A percentile compares a stretch with the other conserved stretches of the same genome.
These are phyloP conservation scores for Amphilophus citrinellus DNA, from an alignment of 2,113 vertebrate species.

Conservation along the genomic window DNA sequence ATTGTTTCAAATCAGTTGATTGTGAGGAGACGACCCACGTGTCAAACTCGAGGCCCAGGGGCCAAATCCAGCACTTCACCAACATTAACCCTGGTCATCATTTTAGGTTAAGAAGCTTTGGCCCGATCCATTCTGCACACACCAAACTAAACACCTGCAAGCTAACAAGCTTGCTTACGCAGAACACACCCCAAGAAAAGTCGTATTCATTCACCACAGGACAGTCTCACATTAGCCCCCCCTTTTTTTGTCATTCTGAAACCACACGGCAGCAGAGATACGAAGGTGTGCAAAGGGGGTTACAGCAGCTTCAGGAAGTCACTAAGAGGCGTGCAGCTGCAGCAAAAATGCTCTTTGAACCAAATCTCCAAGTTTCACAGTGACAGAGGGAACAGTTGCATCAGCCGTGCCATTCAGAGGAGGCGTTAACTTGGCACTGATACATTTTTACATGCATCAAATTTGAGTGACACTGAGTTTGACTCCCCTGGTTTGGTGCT, in stretches of 20 bases:
- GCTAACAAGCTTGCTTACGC: not conserved
- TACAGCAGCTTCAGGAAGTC: rapidly evolving
- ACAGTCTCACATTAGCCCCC: not conserved
- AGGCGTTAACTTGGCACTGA: not conserved
- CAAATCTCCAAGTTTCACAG: not conserved
- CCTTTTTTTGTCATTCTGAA: not conserved
- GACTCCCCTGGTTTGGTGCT: not conserved
- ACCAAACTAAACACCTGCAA: not conserved
- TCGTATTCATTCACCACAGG: not conserved
- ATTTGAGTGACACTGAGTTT: not conserved
- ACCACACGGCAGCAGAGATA: not conserved
- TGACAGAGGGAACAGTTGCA: not conserved
- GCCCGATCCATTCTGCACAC: too few species aligned
- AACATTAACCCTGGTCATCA: too few species aligned
- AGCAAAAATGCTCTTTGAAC: not conserved
- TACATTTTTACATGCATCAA: not conserved
- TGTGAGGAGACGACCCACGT: not conserved
- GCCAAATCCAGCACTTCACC: not conserved
- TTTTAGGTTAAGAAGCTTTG: not conserved
- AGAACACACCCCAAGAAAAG: rapidly evolving
- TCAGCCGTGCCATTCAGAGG: rapidly evolving
- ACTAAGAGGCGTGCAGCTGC: not conserved
- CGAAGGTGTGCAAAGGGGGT: not conserved
- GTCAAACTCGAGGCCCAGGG: not conserved
- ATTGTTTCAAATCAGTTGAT: not conserved